Percentiles rank a stretch among this genome's conserved stretches.
Conservation (phyloP, 2,888 invertebrate species). For the Oxyteleia sp. region DNA sequence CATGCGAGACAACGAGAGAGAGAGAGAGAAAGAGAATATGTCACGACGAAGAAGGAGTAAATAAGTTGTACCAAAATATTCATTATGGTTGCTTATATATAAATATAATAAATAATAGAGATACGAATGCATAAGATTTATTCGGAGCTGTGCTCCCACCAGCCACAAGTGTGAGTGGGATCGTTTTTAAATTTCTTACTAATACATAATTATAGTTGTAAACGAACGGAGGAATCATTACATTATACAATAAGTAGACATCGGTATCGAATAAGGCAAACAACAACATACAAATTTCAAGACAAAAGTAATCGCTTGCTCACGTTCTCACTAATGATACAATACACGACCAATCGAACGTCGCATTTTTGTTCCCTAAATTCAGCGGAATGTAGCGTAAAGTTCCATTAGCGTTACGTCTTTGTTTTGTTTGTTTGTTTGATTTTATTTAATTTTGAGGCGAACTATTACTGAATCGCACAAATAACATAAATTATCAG, state of each 20-base stretch:
- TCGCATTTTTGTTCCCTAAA: conserved; percentile 50
- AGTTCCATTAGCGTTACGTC: conserved; percentile 46
- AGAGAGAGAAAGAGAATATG: no score
- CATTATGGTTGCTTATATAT: no score
- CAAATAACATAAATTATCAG: conserved; percentile 19
- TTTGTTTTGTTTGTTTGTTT: no score
- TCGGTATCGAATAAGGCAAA: conserved; percentile 71
- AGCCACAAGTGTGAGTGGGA: conserved; percentile 85
- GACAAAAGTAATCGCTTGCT: conserved; percentile 80
- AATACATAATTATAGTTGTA: conserved; percentile 85
- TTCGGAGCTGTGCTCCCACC: no score
- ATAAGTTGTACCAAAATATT: no score
- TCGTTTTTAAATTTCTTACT: conserved; percentile 87
- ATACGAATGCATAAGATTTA: no score
- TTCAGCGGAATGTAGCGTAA: conserved; percentile 64
- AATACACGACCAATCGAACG: conserved; percentile 50
- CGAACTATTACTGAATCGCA: conserved; percentile 58
- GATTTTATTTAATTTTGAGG: conserved; percentile 30
- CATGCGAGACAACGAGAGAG: no score
- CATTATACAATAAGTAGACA: conserved; percentile 77
- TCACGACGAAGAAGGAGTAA: no score
- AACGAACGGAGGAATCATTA: conserved; percentile 77
- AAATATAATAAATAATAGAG: no score
- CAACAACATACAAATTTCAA: conserved; percentile 72
- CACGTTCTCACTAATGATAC: conserved; percentile 80